Percentiles rank a stretch among this genome's conserved stretches.
These are phyloP conservation scores for Parnassius mnemosyne DNA, from an alignment of 2,888 invertebrate species.

Conservation along the genomic window DNA sequence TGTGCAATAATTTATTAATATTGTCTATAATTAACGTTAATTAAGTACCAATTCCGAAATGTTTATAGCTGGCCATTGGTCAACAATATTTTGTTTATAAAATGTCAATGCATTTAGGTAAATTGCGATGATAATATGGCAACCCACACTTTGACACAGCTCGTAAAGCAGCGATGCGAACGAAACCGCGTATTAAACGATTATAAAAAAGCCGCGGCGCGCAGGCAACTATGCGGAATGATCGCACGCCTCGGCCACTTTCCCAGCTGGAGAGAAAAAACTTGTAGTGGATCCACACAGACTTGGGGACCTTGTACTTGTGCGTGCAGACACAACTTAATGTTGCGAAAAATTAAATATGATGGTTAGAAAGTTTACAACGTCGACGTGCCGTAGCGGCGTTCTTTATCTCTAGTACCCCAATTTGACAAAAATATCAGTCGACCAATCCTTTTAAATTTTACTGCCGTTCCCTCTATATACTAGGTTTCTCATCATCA, in stretches of 20 bases:
- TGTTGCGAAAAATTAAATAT: background rate
- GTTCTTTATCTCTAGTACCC: too few species aligned
- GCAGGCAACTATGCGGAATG: constrained; percentile 46
- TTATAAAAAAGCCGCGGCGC: constrained; percentile 41
- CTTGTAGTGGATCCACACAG: background rate
- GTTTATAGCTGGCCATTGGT: too few species aligned
- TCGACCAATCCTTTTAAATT: too few species aligned
- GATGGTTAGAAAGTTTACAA: too few species aligned
- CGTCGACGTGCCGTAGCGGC: too few species aligned
- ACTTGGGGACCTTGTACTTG: background rate
- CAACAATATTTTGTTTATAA: too few species aligned
- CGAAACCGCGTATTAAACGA: constrained; percentile 46
- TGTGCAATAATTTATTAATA: too few species aligned
- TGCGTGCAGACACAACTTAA: background rate
- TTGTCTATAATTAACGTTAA: too few species aligned
- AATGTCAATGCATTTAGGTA: constrained; percentile 5
- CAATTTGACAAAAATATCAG: too few species aligned
- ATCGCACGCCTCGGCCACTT: constrained; percentile 44
- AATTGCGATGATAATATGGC: constrained; percentile 31
- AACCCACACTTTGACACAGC: constrained; percentile 40
- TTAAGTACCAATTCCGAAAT: too few species aligned
- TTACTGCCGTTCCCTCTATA: too few species aligned
- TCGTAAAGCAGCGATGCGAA: constrained; percentile 44
- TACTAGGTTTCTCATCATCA: too few species aligned
- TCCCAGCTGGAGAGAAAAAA: constrained; percentile 30